Base-by-base conservation (phyloP, 2,797 vertebrate genomes). In the Gallirallus australis region DNA sequence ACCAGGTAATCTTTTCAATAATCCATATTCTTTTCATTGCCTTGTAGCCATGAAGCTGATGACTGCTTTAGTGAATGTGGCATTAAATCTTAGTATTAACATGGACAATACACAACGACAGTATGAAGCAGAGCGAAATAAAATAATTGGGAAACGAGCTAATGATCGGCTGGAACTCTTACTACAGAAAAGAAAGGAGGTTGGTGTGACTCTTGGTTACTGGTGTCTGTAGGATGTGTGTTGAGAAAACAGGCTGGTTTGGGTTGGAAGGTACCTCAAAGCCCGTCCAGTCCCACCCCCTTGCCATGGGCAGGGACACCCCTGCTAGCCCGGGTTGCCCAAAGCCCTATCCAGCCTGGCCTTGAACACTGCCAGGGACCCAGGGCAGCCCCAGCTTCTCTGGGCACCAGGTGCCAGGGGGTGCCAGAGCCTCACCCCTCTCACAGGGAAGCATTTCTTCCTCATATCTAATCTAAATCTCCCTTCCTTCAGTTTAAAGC, bases 41-140 rank as follows among this genome's bases (percentile, higher is more conserved):
- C 87, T 93, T 80, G 66, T 97, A 99, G 99, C 99, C 96, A 99
- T 99, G 99, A 99, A 99, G 97, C 98, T 99, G 97, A 99, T 99
- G 99, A 99, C 99, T 33, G 99, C 99, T 89, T 98, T 99, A 98
- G 99, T 99, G 97, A 99, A 99, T 95, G 99, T 99, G 98, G 99
- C 99, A 95, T 98, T 99, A 95, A 99, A 99, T 98, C 98, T 99
- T 96, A 99, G 99, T 98, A 99, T 99, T 96, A 99, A 99, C 98
- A 99, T 99, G 99, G 99, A 99, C 98, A 99, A 99, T 96, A 99
- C 99, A 37, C 99, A 99, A 97, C 98, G 99, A 82, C 99, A 99
- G 72, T 99, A 99, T 37, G 99, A 99, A 96, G 98, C 99, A 33
- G 99, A 99, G 96, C 98, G 99, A 92, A 99, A 99, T 98, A 99